A percentile compares a stretch with the other conserved stretches of the same genome.
These are phyloP conservation scores for Prinia subflava DNA, from an alignment of 2,113 vertebrate species.

Conservation along the genomic window DNA sequence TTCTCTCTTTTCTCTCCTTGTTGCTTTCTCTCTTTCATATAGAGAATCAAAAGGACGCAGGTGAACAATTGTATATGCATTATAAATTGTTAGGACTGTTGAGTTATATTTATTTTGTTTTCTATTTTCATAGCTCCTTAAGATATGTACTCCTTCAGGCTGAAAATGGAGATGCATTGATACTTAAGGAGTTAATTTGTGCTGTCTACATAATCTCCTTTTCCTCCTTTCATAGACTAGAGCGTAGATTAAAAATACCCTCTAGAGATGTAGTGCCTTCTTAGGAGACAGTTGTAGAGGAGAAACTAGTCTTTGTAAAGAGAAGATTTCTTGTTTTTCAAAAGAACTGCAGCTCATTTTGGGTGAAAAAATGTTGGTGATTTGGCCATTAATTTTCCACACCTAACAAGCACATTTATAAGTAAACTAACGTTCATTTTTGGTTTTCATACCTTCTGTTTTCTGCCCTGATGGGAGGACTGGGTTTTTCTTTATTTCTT, in stretches of 20 bases:
- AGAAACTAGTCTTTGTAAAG: conserved; percentile 28
- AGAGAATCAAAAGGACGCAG: conserved; percentile 92
- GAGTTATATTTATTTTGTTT: conserved; percentile 76
- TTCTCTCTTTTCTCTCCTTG: conserved; percentile 85
- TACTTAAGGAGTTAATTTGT: conserved; percentile 88
- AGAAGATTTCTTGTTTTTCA: conserved; percentile 39
- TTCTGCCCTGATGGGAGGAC: conserved; percentile 64
- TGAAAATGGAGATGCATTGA: conserved; percentile 75
- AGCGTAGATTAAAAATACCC: conserved; percentile 31
- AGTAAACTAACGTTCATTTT: conserved; percentile 68
- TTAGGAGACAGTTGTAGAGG: background rate
- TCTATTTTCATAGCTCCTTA: conserved; percentile 78
- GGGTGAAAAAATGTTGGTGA: conserved; percentile 39
- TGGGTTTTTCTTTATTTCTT: conserved; percentile 36
- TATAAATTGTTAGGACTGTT: conserved; percentile 85
- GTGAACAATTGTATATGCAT: conserved; percentile 95
- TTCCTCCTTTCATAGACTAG: conserved; percentile 44
- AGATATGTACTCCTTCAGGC: conserved; percentile 77
- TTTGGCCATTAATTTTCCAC: conserved; percentile 65
- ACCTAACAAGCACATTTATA: conserved; percentile 45
- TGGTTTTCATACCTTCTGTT: conserved; percentile 71
- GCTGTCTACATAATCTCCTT: conserved; percentile 75
- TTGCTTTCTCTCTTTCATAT: conserved; percentile 90
- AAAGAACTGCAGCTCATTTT: conserved; percentile 45
- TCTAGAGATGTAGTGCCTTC: background rate